Conservation (phyloP, 2,797 vertebrate species). For the Cryptoblepharus egeriae region DNA sequence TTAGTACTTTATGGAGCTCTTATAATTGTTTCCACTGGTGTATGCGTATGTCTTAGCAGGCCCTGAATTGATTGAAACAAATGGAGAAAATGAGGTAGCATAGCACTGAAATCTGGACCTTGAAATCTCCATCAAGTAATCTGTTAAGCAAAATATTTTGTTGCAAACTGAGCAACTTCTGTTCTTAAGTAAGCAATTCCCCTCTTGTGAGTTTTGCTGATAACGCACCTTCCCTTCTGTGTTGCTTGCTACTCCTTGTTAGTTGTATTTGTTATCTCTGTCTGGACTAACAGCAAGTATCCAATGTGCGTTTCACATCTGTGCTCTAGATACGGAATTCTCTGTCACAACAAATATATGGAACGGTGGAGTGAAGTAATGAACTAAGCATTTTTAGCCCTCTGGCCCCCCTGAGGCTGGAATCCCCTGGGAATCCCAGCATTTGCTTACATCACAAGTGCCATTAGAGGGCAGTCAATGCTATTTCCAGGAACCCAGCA, state of each 20-base stretch:
- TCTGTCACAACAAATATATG: constrained; percentile 5
- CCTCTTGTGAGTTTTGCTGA: background rate
- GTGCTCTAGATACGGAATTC: background rate
- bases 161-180: background rate
- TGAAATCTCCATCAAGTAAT: constrained; percentile 8
- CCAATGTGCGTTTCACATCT: background rate
- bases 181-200: constrained; percentile 22
- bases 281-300: background rate
- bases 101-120: background rate
- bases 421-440: constrained; percentile 37
- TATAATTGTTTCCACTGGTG: too few species aligned
- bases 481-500: constrained; percentile 57
- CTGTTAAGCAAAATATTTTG: constrained; percentile 1
- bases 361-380: background rate
- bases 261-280: background rate
- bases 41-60: too few species aligned
- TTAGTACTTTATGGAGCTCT: too few species aligned
- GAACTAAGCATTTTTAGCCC: background rate
- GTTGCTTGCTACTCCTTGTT: background rate
- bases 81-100: background rate
- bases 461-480: constrained; percentile 73
- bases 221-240: background rate
- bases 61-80: background rate
- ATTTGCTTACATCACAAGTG: constrained; percentile 29
- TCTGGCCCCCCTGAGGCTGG: constrained; percentile 13